phyloP scores from a whole-genome alignment of 2,113 vertebrate genomes.

The Boleophthalmus pectinirostris region DNA sequence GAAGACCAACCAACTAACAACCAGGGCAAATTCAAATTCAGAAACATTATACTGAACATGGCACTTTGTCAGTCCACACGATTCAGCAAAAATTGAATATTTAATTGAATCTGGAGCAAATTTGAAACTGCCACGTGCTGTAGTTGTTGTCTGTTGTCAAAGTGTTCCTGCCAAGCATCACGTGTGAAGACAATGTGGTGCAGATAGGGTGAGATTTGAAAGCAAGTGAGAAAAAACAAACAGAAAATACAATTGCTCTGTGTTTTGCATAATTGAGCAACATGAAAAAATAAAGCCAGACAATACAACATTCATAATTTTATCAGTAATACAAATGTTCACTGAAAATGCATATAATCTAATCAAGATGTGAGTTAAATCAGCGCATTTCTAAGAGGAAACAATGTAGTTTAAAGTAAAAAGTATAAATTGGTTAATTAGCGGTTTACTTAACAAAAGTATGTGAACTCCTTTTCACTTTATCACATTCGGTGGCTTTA shows the following conservation, averaged over 20 bases:
- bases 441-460: too few relatives aligned
- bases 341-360: neutral
- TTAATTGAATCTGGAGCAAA: conserved; percentile 14
- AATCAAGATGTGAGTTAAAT: too few relatives aligned
- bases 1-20: conserved; percentile 22
- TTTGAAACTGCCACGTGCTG: conserved; percentile 23
- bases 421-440: too few relatives aligned
- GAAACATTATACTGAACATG: conserved; percentile 37
- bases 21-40: conserved; percentile 47
- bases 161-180: conserved; percentile 23
- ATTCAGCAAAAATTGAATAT: conserved; percentile 5
- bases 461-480: too few relatives aligned
- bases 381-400: too few relatives aligned
- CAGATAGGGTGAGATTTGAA: conserved; percentile 7
- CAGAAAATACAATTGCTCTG: neutral
- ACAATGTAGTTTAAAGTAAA: too few relatives aligned
- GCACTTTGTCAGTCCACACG: conserved; percentile 15
- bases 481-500: too few relatives aligned
- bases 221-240: neutral
- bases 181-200: conserved; percentile 21
- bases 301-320: neutral
- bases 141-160: conserved; percentile 3
- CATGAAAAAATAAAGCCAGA: neutral
- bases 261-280: neutral
- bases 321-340: neutral